Conservation (phyloP, 2,797 vertebrate genomes). For the Chaetophractus vellerosus region DNA sequence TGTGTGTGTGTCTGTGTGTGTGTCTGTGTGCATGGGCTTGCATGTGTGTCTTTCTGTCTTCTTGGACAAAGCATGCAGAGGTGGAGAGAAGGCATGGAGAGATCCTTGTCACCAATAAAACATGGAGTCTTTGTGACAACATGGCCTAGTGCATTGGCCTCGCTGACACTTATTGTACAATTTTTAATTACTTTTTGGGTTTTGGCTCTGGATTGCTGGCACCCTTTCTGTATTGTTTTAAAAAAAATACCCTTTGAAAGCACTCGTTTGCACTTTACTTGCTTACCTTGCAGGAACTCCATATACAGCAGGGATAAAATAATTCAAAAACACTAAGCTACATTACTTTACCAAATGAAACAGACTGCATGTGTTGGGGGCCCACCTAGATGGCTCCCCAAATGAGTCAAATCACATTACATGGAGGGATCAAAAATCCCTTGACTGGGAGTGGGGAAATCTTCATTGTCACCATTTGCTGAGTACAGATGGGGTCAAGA, state of each 20-base stretch:
- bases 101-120: not conserved
- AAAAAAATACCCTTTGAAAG: slow-evolving; percentile 57
- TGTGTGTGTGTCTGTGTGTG: not conserved
- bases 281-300: slow-evolving; percentile 46
- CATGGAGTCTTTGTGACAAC: not conserved
- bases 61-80: not conserved
- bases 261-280: slow-evolving; percentile 75
- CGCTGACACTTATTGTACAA: not conserved
- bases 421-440: not conserved
- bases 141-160: not conserved
- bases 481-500: not conserved
- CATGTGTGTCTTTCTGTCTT: not conserved
- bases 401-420: not conserved
- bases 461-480: not conserved
- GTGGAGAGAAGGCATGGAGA: not conserved
- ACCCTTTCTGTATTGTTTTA: not conserved
- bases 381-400: not conserved
- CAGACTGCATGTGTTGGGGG: not conserved
- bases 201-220: not conserved
- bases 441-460: not conserved
- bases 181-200: not conserved
- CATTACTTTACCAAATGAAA: not conserved
- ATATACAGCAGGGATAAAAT: slow-evolving; percentile 56
- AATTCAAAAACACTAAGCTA: slow-evolving; percentile 58
- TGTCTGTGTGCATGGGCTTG: not conserved